Evolutionary conservation across 2,113 vertebrate species (phyloP).

Genomic region (Mastomys natalensis): DNA sequence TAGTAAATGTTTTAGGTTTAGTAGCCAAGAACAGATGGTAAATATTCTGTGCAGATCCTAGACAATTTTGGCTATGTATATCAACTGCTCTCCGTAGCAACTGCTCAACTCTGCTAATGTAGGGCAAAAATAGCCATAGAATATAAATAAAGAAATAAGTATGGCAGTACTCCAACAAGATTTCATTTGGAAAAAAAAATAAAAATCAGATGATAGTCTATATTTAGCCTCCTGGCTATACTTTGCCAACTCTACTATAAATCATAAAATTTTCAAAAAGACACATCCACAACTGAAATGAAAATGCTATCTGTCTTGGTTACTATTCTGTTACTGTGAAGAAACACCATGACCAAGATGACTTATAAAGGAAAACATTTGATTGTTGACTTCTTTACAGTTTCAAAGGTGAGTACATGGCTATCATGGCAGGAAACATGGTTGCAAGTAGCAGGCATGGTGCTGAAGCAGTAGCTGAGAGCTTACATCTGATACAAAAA

Average conservation of each 20-base stretch:
- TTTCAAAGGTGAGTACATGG: background rate
- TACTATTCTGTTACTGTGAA: background rate
- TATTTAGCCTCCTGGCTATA: background rate
- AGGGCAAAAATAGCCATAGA: background rate
- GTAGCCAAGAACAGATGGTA: background rate
- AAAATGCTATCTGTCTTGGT: background rate
- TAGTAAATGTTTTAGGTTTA: slow-evolving; percentile 25
- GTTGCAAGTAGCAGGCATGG: background rate
- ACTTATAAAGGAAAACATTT: background rate
- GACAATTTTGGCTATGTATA: background rate
- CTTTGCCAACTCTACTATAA: background rate
- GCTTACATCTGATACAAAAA: background rate
- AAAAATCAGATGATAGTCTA: background rate
- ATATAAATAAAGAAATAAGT: background rate
- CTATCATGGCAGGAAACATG: background rate
- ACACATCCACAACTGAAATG: background rate
- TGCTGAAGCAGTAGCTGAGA: background rate
- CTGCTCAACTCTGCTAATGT: background rate
- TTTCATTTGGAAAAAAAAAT: slow-evolving; percentile 1
- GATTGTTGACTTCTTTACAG: background rate
- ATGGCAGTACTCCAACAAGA: background rate
- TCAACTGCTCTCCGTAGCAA: background rate
- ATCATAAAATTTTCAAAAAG: background rate
- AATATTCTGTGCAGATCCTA: slow-evolving; percentile 10
- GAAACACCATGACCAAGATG: background rate